Conservation (phyloP, 2,113 vertebrate species). For the Genyomyrus donnyi region DNA sequence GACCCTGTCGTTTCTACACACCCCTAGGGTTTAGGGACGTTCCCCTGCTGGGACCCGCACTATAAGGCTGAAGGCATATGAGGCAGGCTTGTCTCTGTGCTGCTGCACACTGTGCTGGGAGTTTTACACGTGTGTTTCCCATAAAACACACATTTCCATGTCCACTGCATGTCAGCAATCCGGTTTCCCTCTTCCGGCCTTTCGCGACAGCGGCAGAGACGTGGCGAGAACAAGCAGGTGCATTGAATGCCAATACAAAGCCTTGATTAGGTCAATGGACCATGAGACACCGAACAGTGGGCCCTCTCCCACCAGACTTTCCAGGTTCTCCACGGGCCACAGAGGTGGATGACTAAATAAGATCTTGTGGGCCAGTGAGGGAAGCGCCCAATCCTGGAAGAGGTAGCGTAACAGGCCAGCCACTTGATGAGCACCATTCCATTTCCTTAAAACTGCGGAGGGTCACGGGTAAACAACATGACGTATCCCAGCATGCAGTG, state of each 20-base stretch:
- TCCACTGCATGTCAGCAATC: background rate
- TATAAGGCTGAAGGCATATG: background rate
- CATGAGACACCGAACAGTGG: conserved; percentile 36
- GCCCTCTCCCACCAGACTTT: background rate
- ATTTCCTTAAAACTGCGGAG: background rate
- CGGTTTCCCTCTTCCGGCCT: background rate
- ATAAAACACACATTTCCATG: background rate
- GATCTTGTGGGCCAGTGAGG: background rate
- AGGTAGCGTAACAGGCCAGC: background rate
- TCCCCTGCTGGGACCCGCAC: background rate
- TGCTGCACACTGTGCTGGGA: background rate
- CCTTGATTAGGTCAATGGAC: conserved; percentile 33
- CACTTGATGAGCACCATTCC: background rate
- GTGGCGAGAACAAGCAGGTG: background rate
- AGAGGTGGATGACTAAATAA: background rate
- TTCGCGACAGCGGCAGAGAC: background rate
- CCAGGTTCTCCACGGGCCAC: background rate
- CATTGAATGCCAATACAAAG: conserved; percentile 4
- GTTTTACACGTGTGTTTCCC: background rate
- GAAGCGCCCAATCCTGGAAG: background rate
- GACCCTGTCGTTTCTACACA: background rate
- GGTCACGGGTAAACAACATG: background rate
- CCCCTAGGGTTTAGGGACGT: too few relatives aligned
- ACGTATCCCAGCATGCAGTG: background rate
- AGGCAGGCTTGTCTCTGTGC: background rate